Evolutionary conservation across 2,113 vertebrate genomes (phyloP).

Genomic region (Pelobates fuscus): DNA sequence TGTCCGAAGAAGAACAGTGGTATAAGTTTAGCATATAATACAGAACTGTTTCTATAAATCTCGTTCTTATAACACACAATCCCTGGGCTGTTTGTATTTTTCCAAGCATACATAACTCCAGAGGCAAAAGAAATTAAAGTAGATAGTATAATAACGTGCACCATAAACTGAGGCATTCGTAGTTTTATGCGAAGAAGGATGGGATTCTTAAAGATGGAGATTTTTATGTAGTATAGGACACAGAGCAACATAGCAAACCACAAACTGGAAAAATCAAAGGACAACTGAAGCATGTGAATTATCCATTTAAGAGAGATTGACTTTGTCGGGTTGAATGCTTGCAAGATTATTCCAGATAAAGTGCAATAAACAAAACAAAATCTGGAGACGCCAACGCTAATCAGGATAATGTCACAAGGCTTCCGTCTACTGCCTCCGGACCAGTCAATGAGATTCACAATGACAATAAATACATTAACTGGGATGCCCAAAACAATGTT

Average conservation of each 20-base stretch:
- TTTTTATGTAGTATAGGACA: background rate
- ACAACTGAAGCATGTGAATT: background rate
- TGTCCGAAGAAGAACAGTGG: background rate
- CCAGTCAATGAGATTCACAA: background rate
- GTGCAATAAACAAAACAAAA: background rate
- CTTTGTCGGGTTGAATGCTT: background rate
- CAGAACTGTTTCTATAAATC: background rate
- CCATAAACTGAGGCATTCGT: background rate
- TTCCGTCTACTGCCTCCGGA: background rate
- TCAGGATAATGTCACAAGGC: background rate
- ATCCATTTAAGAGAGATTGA: background rate
- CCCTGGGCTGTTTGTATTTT: background rate
- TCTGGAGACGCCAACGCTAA: background rate
- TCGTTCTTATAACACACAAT: background rate
- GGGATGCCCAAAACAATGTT: background rate
- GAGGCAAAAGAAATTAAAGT: background rate
- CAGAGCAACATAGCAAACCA: background rate
- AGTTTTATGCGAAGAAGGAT: background rate
- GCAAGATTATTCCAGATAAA: background rate
- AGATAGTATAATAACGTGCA: background rate
- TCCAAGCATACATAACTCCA: background rate
- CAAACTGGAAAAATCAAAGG: background rate
- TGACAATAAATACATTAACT: background rate
- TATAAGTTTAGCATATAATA: background rate
- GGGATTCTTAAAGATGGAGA: background rate